phyloP scores from a whole-genome alignment of 1,140 invertebrate genomes.

The Drosophila insularis region DNA sequence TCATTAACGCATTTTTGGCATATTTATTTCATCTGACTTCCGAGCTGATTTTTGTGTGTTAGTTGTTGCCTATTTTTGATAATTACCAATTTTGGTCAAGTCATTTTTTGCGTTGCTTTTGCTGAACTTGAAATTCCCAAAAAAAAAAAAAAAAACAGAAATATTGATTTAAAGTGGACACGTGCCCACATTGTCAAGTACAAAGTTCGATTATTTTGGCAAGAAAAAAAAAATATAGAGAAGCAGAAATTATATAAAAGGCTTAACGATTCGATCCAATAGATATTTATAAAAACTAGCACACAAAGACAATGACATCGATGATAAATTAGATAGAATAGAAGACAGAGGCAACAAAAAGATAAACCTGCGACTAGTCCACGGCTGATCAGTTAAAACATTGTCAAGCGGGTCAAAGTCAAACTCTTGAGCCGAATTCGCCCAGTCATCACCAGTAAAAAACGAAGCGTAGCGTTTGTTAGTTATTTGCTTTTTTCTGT shows the following conservation, averaged over 20 bases:
- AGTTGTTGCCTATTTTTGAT: conserved; percentile 8
- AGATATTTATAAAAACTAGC: conserved; percentile 36
- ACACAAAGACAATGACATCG: conserved; percentile 39
- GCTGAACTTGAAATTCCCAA: conserved; percentile 51
- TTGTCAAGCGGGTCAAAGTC: conserved; percentile 71
- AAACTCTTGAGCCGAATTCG: conserved; percentile 61
- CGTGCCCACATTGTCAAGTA: conserved; percentile 42
- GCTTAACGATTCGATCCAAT: conserved; percentile 30
- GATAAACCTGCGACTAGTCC: conserved; percentile 48
- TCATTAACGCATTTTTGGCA: conserved; percentile 44
- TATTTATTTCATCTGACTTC: conserved; percentile 36
- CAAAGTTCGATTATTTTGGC: conserved; percentile 44
- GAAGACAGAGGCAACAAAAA: conserved; percentile 32
- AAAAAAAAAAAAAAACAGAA: neutral
- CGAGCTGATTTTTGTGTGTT: conserved; percentile 33
- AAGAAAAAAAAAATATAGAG: neutral
- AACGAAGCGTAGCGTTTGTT: neutral
- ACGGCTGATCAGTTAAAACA: conserved; percentile 43
- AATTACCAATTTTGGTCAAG: conserved; percentile 25
- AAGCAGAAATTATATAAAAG: conserved; percentile 24
- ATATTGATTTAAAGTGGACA: conserved; percentile 39
- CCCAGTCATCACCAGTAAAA: conserved; percentile 64
- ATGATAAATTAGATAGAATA: conserved; percentile 30
- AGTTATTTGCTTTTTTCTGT: conserved; percentile 1
- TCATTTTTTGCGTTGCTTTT: conserved; percentile 30